These are phyloP conservation scores for Manis crassicaudata DNA, from an alignment of 2,797 vertebrate genomes.

Conservation along the genomic window DNA sequence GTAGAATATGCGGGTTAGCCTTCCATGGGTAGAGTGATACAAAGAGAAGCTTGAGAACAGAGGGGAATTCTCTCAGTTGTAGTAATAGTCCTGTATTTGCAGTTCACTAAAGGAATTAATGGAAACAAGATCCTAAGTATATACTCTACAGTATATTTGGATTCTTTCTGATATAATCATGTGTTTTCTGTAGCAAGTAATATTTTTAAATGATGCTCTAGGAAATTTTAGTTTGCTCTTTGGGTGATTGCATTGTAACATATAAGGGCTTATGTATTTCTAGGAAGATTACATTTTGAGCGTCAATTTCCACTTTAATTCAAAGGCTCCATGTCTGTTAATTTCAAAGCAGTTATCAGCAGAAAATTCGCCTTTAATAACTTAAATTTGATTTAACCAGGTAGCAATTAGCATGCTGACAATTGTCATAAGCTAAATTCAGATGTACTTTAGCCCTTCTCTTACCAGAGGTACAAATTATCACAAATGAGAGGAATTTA, in stretches of 20 bases:
- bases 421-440: constrained; percentile 17
- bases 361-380: not conserved
- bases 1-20: not conserved
- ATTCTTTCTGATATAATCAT: not conserved
- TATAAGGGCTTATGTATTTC: not conserved
- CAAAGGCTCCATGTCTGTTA: constrained; percentile 27
- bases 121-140: not conserved
- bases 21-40: not conserved
- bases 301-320: constrained; percentile 1
- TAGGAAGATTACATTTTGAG: constrained; percentile 14
- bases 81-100: not conserved
- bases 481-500: not conserved
- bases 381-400: constrained; percentile 3
- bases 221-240: constrained; percentile 20
- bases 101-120: not conserved
- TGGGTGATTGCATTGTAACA: not conserved
- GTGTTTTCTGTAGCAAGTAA: constrained; percentile 40
- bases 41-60: not conserved
- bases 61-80: not conserved
- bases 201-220: not conserved
- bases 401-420: constrained; percentile 20
- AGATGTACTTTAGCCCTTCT: not conserved
- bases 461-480: constrained; percentile 11
- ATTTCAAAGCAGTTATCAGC: not conserved
- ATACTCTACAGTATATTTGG: not conserved